Percentiles rank a stretch among this genome's conserved stretches.
Evolutionary conservation across 2,888 invertebrate species (phyloP).

Genomic region (Augochlorella aurata): DNA sequence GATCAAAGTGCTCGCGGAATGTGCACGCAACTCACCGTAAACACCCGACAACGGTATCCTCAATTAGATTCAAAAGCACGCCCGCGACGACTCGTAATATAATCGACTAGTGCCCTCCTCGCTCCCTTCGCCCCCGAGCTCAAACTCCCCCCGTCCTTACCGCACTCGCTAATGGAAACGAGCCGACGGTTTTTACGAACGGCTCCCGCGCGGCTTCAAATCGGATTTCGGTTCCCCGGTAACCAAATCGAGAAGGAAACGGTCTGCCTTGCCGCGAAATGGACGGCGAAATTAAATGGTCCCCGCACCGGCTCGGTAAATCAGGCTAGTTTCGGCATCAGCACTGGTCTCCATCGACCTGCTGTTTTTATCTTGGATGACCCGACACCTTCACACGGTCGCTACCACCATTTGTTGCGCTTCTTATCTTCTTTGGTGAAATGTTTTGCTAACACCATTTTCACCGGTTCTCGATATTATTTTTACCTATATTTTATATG

Average conservation of each 20-base stretch:
- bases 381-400: too few species aligned
- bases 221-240: neutral
- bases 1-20: slow-evolving; percentile 53
- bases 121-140: neutral
- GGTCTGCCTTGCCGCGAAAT: neutral
- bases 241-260: neutral
- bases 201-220: neutral
- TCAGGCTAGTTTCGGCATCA: too few species aligned
- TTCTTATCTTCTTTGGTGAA: too few species aligned
- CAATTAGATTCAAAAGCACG: slow-evolving; percentile 48
- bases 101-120: slow-evolving; percentile 6
- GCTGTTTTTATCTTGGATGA: too few species aligned
- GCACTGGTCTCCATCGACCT: too few species aligned
- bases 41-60: slow-evolving; percentile 45
- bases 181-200: neutral
- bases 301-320: neutral
- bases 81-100: slow-evolving; percentile 1
- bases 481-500: too few species aligned
- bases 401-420: too few species aligned
- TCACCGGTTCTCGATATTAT: too few species aligned
- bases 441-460: too few species aligned
- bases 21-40: slow-evolving; percentile 50
- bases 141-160: too few species aligned
- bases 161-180: slow-evolving; percentile 11
- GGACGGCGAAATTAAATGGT: neutral